phyloP scores from a whole-genome alignment of 2,113 vertebrate species.

The Tupaia chinensis region DNA sequence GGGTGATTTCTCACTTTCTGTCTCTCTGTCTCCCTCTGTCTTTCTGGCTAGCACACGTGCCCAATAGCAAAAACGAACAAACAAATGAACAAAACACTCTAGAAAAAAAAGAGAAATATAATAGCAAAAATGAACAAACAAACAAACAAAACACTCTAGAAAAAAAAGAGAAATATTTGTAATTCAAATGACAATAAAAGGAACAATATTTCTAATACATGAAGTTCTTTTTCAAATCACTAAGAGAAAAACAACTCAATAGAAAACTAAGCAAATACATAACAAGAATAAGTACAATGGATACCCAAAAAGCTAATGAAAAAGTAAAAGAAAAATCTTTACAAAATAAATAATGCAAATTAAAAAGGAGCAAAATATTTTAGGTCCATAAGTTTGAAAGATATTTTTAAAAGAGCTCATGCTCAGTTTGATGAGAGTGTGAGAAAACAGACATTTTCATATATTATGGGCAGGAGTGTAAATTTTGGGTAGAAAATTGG shows the following conservation, averaged over 20 bases:
- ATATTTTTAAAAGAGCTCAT: background rate
- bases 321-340: background rate
- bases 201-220: background rate
- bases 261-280: slow-evolving; percentile 50
- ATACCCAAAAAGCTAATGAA: background rate
- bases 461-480: background rate
- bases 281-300: background rate
- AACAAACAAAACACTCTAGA: background rate
- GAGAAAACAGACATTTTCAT: slow-evolving; percentile 1
- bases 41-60: no score
- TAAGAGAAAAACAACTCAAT: background rate
- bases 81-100: background rate
- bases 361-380: slow-evolving; percentile 12
- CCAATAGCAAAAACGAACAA: background rate
- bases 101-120: background rate
- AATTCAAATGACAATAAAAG: slow-evolving; percentile 29
- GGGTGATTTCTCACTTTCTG: no score
- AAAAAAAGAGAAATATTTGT: slow-evolving; percentile 33
- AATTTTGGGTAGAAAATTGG: slow-evolving; percentile 22
- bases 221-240: slow-evolving; percentile 41
- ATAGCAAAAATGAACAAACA: background rate
- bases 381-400: background rate
- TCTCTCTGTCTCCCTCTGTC: no score
- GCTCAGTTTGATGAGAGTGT: background rate
- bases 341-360: slow-evolving; percentile 30